A percentile compares a stretch with the other conserved stretches of the same genome.
These are phyloP conservation scores for Epinephelus fuscoguttatus DNA, from an alignment of 2,113 vertebrate genomes.

Conservation along the genomic window DNA sequence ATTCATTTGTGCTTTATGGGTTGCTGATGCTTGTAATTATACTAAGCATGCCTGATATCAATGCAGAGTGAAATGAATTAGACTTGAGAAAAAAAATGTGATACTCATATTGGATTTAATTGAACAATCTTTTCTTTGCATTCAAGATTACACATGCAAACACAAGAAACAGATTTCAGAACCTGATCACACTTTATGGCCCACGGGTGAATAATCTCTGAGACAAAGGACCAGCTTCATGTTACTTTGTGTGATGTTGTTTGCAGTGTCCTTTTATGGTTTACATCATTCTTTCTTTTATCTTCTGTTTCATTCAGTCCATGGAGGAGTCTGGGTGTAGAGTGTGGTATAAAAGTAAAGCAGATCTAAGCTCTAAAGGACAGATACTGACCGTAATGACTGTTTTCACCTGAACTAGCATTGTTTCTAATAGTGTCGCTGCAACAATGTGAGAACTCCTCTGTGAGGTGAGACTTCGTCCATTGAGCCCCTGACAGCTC, in stretches of 20 bases:
- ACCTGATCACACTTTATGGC: slow-evolving; percentile 30
- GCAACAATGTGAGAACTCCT: slow-evolving; percentile 30
- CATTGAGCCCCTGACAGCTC: background rate
- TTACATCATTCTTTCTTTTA: slow-evolving; percentile 19
- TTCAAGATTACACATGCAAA: slow-evolving; percentile 63
- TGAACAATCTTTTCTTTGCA: slow-evolving; percentile 58
- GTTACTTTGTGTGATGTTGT: slow-evolving; percentile 10
- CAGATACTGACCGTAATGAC: slow-evolving; percentile 33
- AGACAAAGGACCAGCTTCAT: slow-evolving; percentile 67
- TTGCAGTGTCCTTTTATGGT: slow-evolving; percentile 21
- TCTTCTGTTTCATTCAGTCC: slow-evolving; percentile 10
- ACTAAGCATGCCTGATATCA: slow-evolving; percentile 48
- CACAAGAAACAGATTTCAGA: slow-evolving; percentile 56
- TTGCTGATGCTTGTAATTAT: slow-evolving; percentile 73
- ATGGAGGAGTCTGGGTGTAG: slow-evolving; percentile 14
- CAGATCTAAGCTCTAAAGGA: slow-evolving; percentile 59
- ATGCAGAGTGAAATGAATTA: slow-evolving; percentile 61
- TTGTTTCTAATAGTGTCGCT: slow-evolving; percentile 40
- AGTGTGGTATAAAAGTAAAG: slow-evolving; percentile 56
- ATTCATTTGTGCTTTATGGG: slow-evolving; percentile 67
- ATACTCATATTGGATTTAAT: slow-evolving; percentile 70
- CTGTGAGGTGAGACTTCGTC: slow-evolving; percentile 30
- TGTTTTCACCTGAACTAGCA: slow-evolving; percentile 50
- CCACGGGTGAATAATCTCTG: slow-evolving; percentile 29
- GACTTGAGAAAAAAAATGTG: slow-evolving; percentile 51